Percentiles rank a stretch among this genome's conserved stretches.
Conservation (phyloP, 2,888 invertebrate species). For the Atethmia centrago region DNA sequence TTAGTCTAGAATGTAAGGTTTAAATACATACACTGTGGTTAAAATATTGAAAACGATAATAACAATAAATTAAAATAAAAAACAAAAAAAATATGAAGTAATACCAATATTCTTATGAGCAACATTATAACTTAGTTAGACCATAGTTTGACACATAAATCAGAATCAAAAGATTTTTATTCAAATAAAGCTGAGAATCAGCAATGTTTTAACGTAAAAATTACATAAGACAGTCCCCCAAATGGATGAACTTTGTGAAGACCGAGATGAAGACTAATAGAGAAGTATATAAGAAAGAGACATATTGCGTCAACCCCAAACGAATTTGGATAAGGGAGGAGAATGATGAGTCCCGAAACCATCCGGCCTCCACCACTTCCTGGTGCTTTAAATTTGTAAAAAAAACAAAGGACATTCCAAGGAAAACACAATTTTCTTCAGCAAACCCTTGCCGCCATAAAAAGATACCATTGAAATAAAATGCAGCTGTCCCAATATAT, state of each 20-base stretch:
- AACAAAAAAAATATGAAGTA: neutral
- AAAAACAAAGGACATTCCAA: neutral
- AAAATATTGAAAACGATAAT: neutral
- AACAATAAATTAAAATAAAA: neutral
- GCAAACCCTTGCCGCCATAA: constrained; percentile 5
- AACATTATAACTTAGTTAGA: neutral
- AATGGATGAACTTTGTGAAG: too few species aligned
- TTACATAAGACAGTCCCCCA: neutral
- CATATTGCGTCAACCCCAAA: too few species aligned
- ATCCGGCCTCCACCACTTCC: too few species aligned
- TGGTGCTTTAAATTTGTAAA: neutral
- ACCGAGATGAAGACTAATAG: too few species aligned
- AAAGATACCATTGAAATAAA: constrained; percentile 36
- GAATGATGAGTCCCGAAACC: too few species aligned
- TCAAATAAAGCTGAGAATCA: neutral
- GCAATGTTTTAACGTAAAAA: neutral
- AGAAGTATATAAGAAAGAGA: too few species aligned
- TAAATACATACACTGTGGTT: neutral
- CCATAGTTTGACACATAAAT: neutral
- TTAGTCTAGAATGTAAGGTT: neutral
- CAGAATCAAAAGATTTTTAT: neutral
- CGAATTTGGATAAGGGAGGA: too few species aligned
- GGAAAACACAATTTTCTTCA: constrained; percentile 28
- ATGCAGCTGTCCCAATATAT: constrained; percentile 44
- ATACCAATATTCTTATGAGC: neutral